Percentiles rank a stretch among this genome's conserved stretches.
These are phyloP conservation scores for Sebastes goodei DNA, from an alignment of 2,797 vertebrate genomes.

Conservation along the genomic window DNA sequence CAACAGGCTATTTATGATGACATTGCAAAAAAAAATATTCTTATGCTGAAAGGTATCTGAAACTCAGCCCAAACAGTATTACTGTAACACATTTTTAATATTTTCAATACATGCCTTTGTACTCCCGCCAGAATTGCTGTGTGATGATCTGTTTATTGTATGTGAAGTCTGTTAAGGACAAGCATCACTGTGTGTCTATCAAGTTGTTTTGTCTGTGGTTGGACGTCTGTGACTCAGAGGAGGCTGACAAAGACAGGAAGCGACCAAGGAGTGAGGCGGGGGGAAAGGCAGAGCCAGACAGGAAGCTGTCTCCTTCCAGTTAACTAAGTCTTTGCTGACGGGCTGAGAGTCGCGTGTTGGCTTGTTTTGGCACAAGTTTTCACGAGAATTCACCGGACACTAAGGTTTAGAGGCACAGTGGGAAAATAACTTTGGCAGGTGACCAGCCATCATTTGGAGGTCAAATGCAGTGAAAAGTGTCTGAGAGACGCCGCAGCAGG, in stretches of 20 bases:
- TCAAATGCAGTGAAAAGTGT: conserved; percentile 8
- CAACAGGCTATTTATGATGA: not conserved
- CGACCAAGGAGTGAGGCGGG: conserved; percentile 41
- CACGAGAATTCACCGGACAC: conserved; percentile 41
- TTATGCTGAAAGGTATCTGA: accelerated
- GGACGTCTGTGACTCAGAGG: conserved; percentile 49
- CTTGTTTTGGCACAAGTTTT: conserved; percentile 48
- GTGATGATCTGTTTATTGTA: not conserved
- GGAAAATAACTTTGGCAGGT: not conserved
- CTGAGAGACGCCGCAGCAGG: not conserved
- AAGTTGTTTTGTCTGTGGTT: conserved; percentile 44
- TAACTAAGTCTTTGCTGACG: conserved; percentile 32
- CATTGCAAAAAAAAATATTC: not conserved
- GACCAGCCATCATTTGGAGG: not conserved
- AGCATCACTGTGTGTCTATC: not conserved
- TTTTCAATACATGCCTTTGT: not conserved
- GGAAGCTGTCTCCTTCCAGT: conserved; percentile 44
- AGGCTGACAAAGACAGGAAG: conserved; percentile 81
- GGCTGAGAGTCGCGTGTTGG: not conserved
- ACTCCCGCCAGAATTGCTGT: not conserved
- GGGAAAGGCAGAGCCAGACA: conserved; percentile 40
- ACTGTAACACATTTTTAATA: not conserved
- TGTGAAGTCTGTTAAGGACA: not conserved
- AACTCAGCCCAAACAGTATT: accelerated
- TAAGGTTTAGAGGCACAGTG: conserved; percentile 8